Percentiles rank a stretch among this genome's conserved stretches.
Conservation (phyloP, 2,888 invertebrate species). For the Dorcus hopei region DNA sequence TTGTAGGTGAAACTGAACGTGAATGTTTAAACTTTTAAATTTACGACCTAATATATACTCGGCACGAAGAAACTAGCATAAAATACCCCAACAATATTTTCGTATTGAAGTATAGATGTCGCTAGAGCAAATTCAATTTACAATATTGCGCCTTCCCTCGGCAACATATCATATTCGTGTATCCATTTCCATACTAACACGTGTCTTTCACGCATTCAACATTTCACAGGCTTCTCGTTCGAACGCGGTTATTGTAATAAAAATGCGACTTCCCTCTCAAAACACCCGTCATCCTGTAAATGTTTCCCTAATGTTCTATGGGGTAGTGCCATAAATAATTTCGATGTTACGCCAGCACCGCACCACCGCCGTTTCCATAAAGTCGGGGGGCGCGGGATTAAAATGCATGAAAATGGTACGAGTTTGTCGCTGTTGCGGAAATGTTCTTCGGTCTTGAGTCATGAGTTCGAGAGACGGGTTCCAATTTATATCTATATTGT, state of each 20-base stretch:
- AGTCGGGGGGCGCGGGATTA: constrained; percentile 7
- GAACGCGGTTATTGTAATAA: constrained; percentile 42
- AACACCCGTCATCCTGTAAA: constrained; percentile 33
- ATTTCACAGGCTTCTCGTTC: constrained; percentile 36
- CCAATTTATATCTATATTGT: background rate
- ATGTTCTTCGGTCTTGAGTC: background rate
- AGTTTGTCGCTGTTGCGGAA: constrained; percentile 5
- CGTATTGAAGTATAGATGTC: constrained; percentile 20
- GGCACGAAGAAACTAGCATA: no score
- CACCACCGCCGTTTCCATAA: constrained; percentile 26
- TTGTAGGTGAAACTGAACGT: no score
- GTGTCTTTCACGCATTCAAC: constrained; percentile 40
- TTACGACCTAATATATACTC: no score
- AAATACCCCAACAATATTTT: no score
- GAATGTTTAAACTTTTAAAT: no score
- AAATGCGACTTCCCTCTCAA: constrained; percentile 29
- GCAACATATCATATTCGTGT: constrained; percentile 40
- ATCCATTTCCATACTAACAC: constrained; percentile 38
- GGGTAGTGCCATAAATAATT: constrained; percentile 42
- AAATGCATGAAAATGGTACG: constrained; percentile 12
- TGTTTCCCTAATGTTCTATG: constrained; percentile 39
- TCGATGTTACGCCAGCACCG: constrained; percentile 18
- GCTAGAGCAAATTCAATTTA: constrained; percentile 41
- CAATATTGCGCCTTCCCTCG: constrained; percentile 37
- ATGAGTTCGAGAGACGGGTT: background rate